These are phyloP conservation scores for Bedellia somnulentella DNA, from an alignment of 2,888 invertebrate species.

Conservation along the genomic window DNA sequence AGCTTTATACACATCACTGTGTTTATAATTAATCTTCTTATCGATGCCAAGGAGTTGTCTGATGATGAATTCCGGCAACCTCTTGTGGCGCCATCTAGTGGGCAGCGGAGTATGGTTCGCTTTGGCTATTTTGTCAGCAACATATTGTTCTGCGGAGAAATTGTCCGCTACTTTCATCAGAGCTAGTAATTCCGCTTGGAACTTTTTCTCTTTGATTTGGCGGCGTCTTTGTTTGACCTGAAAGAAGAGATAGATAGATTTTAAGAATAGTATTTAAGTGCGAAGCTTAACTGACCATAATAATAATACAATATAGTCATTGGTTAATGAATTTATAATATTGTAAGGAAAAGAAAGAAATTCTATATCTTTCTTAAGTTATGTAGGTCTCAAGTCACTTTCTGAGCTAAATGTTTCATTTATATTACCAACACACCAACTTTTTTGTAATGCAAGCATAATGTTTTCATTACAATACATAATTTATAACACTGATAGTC, in stretches of 20 bases:
- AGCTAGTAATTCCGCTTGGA: slow-evolving; percentile 69
- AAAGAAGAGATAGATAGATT: slow-evolving; percentile 13
- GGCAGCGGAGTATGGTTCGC: slow-evolving; percentile 66
- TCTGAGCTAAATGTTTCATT: no score
- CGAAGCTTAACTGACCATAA: not conserved
- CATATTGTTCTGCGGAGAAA: slow-evolving; percentile 76
- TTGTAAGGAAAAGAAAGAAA: no score
- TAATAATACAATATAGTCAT: slow-evolving; percentile 1
- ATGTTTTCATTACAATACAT: no score
- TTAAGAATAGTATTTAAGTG: not conserved
- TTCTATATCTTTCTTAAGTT: no score
- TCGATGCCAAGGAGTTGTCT: slow-evolving; percentile 67
- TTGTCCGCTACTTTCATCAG: slow-evolving; percentile 72
- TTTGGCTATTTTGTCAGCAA: slow-evolving; percentile 62
- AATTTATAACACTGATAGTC: no score
- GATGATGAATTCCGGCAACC: slow-evolving; percentile 68
- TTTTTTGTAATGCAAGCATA: no score
- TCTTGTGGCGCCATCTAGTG: slow-evolving; percentile 59
- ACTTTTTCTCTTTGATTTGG: slow-evolving; percentile 74
- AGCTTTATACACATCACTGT: slow-evolving; percentile 48
- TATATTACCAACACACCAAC: no score
- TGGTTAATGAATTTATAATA: no score
- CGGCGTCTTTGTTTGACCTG: slow-evolving; percentile 69
- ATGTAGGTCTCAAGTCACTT: no score
- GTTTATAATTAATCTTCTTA: slow-evolving; percentile 51